Conservation (phyloP, 2,888 invertebrate genomes). For the Busseola fusca region DNA sequence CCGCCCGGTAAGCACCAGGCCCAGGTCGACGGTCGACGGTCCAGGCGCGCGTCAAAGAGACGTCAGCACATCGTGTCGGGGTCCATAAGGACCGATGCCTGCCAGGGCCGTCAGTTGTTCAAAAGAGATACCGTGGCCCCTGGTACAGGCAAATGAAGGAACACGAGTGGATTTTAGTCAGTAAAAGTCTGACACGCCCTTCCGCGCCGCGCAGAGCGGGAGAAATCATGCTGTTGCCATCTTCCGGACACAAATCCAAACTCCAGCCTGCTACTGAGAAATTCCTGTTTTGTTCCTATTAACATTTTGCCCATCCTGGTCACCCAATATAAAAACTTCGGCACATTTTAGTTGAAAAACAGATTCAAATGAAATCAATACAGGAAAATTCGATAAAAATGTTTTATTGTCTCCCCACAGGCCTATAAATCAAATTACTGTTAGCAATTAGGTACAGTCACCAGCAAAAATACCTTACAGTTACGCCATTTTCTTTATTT, state of each 20-base stretch:
- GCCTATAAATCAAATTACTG: constrained; percentile 59
- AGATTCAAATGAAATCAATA: constrained; percentile 41
- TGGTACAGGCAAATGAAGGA: too few relatives aligned
- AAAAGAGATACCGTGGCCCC: too few relatives aligned
- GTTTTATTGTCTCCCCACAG: constrained; percentile 46
- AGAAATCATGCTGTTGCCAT: background rate
- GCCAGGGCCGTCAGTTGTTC: too few relatives aligned
- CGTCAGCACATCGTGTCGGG: too few relatives aligned
- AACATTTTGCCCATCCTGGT: background rate
- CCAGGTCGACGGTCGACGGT: too few relatives aligned
- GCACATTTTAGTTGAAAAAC: background rate
- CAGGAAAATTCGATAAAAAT: constrained; percentile 52
- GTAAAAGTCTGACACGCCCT: too few relatives aligned
- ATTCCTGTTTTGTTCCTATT: background rate
- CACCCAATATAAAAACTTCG: background rate
- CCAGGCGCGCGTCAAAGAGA: too few relatives aligned
- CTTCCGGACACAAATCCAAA: background rate
- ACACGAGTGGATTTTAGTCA: too few relatives aligned
- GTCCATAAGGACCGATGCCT: too few relatives aligned
- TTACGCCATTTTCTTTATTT: background rate
- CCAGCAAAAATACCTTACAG: background rate
- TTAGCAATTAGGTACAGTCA: constrained; percentile 17
- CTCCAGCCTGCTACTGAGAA: background rate
- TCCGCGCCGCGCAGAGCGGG: too few relatives aligned
- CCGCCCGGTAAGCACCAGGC: too few relatives aligned